Evolutionary conservation across 1,140 invertebrate species (phyloP), one percentile per base, ranked within the genome.

Genomic region (Galleria mellonella): DNA sequence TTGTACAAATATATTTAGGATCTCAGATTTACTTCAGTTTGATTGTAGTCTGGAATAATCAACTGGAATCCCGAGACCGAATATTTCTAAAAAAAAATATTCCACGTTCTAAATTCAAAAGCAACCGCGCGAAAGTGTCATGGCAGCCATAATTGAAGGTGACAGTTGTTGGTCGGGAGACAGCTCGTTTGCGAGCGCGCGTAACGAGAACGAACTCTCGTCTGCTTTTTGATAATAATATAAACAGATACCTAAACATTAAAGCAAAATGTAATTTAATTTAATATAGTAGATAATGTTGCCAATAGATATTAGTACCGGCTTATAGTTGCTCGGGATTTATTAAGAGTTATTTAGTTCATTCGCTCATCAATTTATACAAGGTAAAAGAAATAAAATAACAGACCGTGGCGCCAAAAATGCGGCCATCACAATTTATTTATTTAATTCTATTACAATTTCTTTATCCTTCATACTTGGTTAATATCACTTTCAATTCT

Each of bases 101-200:
- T 27, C 17, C 28, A 59, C 60, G 60, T 74, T 72, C 67, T 74
- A 71, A 53, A 76, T 76, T 67, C 62, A 71, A 72, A 66, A 62
- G 68, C 75, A 77, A 75, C 47, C 68, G 75, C 72, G 70, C 66
- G 38, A 66, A 77, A 72, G 64, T 79, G 69, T 83, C 75, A 78
- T 78, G 66, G 70, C 69, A 50, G 68, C 72, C 67, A 72, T 83
- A 83, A 83, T 83, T 79, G 72, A 59, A 47, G 58, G 44, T 76
- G 78, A 83, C 78, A 83, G 78, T 76, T 72, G 70, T 62, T 59
- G 61, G 62, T 57, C 58, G 47, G 53, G 32, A 52, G 51, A 62
- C 55, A 44, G 56, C 64, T 67, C 60, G 64, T 66, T 71, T 65
- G 72, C 70, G 62, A 33, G 43, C 54, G 62, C 52, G 72, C 72